phyloP scores from a whole-genome alignment of 2,888 invertebrate species.

The Carpatolechia fugitivella region DNA sequence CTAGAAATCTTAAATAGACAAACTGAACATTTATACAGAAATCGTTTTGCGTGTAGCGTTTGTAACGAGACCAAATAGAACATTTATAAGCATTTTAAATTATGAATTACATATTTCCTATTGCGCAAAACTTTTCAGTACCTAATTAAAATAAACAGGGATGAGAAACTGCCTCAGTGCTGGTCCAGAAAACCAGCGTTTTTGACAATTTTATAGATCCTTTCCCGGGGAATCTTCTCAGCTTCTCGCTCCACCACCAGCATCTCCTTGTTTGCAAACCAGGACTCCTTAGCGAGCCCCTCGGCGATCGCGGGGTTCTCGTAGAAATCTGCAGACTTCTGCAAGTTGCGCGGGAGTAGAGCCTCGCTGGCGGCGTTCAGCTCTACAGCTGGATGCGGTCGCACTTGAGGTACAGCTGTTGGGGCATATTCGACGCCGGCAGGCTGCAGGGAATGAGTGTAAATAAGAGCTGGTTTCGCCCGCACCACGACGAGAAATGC shows the following conservation, averaged over 20 bases:
- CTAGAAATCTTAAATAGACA: no score
- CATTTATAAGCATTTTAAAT: no score
- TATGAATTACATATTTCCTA: no score
- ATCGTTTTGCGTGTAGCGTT: no score
- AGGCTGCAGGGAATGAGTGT: conserved; percentile 65
- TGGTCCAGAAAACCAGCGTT: conserved; percentile 82
- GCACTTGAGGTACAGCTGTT: conserved; percentile 41
- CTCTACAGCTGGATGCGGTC: conserved; percentile 86
- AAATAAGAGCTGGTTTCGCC: conserved; percentile 69
- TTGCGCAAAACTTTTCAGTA: no score
- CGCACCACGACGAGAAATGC: conserved; percentile 61
- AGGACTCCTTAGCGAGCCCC: conserved; percentile 87
- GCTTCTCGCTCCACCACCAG: conserved; percentile 88
- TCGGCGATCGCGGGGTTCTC: conserved; percentile 87
- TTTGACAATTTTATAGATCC: conserved; percentile 86
- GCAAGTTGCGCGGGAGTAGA: conserved; percentile 83
- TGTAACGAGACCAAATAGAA: no score
- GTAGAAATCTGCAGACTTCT: conserved; percentile 84
- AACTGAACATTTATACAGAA: no score
- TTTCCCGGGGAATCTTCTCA: conserved; percentile 87
- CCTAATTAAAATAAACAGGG: no score
- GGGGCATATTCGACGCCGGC: conserved; percentile 73
- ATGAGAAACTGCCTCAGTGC: conserved; percentile 31
- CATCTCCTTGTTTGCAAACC: conserved; percentile 88
- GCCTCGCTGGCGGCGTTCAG: conserved; percentile 85